Conservation (phyloP, 2,888 invertebrate genomes). For the Ceriagrion tenellum region DNA sequence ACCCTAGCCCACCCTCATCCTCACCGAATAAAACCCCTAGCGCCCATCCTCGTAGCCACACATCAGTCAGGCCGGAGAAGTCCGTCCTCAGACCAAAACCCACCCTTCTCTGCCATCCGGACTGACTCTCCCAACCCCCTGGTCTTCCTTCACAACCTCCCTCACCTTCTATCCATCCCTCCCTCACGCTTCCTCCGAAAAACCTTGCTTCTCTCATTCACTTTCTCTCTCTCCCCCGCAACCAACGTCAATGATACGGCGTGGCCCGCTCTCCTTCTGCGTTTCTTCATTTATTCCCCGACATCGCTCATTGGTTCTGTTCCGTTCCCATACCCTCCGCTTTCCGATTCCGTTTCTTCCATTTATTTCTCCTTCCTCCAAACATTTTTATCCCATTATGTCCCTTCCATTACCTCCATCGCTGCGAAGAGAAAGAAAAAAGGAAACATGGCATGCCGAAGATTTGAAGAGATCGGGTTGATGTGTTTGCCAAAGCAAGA, state of each 20-base stretch:
- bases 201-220: no score
- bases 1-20: background rate
- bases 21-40: background rate
- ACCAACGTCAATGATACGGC: constrained; percentile 52
- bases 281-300: constrained; percentile 36
- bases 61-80: background rate
- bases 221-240: background rate
- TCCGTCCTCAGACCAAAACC: background rate
- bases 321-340: background rate
- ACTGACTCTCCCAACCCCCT: background rate
- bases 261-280: background rate
- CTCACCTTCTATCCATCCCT: background rate
- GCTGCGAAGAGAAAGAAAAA: no score
- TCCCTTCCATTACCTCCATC: background rate
- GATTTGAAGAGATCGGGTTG: no score
- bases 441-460: no score
- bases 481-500: no score
- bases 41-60: background rate
- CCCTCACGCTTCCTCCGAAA: background rate
- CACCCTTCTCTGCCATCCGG: background rate
- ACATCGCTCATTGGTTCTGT: constrained; percentile 25
- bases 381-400: background rate
- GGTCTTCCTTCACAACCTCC: background rate
- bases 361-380: background rate
- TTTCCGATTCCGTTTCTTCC: background rate